Conservation (phyloP, 2,888 invertebrate genomes). For the Leptothorax acervorum region DNA sequence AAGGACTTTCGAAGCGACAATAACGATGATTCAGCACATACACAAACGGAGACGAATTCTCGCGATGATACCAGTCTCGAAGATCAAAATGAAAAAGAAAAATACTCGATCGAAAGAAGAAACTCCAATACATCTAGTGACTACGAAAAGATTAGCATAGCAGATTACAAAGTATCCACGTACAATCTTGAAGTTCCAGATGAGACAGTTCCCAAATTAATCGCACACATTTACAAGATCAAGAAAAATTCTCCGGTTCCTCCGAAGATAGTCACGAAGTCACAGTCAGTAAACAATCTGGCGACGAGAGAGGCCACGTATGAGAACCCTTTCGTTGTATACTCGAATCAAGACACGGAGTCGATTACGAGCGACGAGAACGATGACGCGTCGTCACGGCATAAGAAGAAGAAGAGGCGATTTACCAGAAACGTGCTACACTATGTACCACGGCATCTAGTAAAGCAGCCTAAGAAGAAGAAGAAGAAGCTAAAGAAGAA, state of each 20-base stretch:
- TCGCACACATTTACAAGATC: not conserved
- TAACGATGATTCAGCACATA: not conserved
- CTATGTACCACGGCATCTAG: conserved; percentile 75
- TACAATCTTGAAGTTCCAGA: not conserved
- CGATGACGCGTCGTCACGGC: not conserved
- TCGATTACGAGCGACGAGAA: conserved; percentile 7
- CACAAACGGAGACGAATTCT: conserved; percentile 15
- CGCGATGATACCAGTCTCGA: not conserved
- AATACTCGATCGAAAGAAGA: not conserved
- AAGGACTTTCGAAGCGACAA: not conserved
- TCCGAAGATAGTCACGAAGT: conserved; percentile 22
- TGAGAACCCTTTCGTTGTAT: not conserved
- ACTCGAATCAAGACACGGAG: not conserved
- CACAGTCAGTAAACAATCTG: conserved; percentile 30
- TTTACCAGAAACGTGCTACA: conserved; percentile 79
- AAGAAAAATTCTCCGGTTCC: not conserved
- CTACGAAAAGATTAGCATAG: conserved; percentile 63
- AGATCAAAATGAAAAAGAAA: not conserved
- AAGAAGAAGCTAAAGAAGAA: conserved; percentile 54
- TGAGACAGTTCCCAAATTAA: not conserved
- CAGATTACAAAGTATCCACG: not conserved
- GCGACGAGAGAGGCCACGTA: not conserved
- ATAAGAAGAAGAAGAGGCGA: conserved; percentile 63
- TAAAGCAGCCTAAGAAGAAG: conserved; percentile 71
- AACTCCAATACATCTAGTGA: conserved; percentile 43